Percentiles rank a stretch among this genome's conserved stretches.
Conservation (phyloP, 2,888 invertebrate species). For the Ormia ochracea region DNA sequence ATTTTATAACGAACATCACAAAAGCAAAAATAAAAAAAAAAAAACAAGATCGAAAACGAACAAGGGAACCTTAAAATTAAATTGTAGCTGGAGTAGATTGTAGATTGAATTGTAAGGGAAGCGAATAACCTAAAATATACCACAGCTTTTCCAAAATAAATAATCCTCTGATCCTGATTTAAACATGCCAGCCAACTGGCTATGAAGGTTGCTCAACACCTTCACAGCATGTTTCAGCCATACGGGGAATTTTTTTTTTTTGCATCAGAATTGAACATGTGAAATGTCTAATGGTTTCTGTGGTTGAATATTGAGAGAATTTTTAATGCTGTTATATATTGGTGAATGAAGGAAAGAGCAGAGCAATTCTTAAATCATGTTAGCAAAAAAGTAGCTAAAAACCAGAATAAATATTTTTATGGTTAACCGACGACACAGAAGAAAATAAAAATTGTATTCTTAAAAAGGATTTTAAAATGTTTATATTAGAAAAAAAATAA, state of each 20-base stretch:
- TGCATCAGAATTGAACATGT: slow-evolving; percentile 62
- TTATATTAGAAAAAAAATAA: too few relatives aligned
- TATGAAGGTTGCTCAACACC: slow-evolving; percentile 40
- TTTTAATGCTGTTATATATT: not conserved
- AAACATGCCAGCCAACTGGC: not conserved
- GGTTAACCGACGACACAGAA: not conserved
- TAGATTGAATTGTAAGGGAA: slow-evolving; percentile 10
- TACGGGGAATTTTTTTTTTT: slow-evolving; percentile 12
- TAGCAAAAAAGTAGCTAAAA: slow-evolving; percentile 10
- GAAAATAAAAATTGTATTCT: not conserved
- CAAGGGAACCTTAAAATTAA: too few relatives aligned
- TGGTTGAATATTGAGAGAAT: slow-evolving; percentile 34
- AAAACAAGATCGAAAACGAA: slow-evolving; percentile 24
- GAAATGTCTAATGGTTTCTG: slow-evolving; percentile 62
- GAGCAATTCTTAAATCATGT: slow-evolving; percentile 39
- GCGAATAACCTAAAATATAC: not conserved
- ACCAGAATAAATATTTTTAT: slow-evolving; percentile 18
- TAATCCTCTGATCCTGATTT: not conserved
- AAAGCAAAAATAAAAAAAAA: not conserved
- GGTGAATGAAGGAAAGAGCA: not conserved
- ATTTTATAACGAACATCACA: slow-evolving; percentile 24
- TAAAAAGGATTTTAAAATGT: too few relatives aligned
- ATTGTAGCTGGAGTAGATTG: slow-evolving; percentile 50
- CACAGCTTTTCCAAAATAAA: not conserved
- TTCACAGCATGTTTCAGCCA: not conserved